Base-by-base conservation (phyloP, 1,140 invertebrate genomes). In the Armadillidium nasatum region DNA sequence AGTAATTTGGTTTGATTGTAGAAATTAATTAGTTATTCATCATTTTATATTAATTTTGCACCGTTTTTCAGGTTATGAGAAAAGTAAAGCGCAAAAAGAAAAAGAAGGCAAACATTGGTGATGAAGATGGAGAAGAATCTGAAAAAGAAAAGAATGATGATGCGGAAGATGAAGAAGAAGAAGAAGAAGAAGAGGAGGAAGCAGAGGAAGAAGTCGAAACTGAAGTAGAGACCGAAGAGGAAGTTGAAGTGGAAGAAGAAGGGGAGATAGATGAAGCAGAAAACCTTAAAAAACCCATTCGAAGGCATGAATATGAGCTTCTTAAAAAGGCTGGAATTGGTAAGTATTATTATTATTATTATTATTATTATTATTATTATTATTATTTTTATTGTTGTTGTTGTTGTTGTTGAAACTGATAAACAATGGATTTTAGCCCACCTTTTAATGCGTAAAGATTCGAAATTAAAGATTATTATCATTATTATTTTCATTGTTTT, bases 271-370 rank as follows among this genome's bases (percentile, higher is more conserved):
- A 85, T 0, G 87, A 88, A 13, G 86, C 83, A 44, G 87, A 89
- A 0, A 87, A 87, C 0, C 85, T 94, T 11, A 98, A 97, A 84
- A 92, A 94, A 82, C 93, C 94, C 0, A 90, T 91, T 46, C 87
- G 94, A 71, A 93, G 91, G 73, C 94, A 95, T 10, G 82, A 81
- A 33, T 79, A 80, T 33, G 82, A 82, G 67, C 44, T 81, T 9
- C 70, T 82, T 3, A 79, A 75, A 60, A 78, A 75, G 21, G 82
- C 82, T 21, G 80, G 76, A 11, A 78, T 81, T 76, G 76, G 78
- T 81, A 46, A 78, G 76, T 69, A 70, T n/a, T n/a, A 44, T 10
- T 72, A 13, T 15, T 69, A 60, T n/a, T n/a, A n/a, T n/a, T n/a
- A n/a, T n/a, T n/a, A n/a, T n/a, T n/a, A n/a, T n/a, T n/a, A n/a